Conservation (phyloP, 1,140 invertebrate genomes). For the Bombus breviceps region DNA sequence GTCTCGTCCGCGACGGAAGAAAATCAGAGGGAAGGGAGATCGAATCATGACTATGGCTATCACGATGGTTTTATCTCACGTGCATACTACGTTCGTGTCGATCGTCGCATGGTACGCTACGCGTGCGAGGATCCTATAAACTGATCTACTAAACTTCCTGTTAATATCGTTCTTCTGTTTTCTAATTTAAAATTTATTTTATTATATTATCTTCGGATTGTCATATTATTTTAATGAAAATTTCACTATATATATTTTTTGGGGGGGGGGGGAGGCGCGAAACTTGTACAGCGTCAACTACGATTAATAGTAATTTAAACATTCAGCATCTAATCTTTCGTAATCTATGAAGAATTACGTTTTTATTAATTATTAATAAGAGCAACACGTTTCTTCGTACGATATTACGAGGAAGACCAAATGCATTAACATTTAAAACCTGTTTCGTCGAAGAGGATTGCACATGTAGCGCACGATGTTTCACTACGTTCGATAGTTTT, state of each 20-base stretch:
- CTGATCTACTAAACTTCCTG: background rate
- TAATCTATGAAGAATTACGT: background rate
- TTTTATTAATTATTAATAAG: background rate
- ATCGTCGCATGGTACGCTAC: conserved; percentile 65
- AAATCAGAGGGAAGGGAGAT: conserved; percentile 33
- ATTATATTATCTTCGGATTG: too few species aligned
- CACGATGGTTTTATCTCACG: conserved; percentile 41
- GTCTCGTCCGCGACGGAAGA: conserved; percentile 61
- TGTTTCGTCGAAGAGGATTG: background rate
- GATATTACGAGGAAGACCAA: background rate
- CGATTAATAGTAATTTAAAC: background rate
- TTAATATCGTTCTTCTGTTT: background rate
- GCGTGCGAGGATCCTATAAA: conserved; percentile 19
- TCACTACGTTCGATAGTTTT: background rate
- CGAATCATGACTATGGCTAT: background rate
- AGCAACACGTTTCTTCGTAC: too few species aligned
- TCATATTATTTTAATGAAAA: background rate
- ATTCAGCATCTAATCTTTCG: background rate
- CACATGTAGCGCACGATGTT: background rate
- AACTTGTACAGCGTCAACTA: background rate
- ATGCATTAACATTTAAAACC: background rate
- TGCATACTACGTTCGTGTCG: conserved; percentile 40
- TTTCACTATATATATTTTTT: background rate
- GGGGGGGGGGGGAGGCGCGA: too few species aligned
- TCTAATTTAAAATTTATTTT: background rate